Conservation (phyloP, 2,888 invertebrate genomes). For the Phytoseiulus persimilis region DNA sequence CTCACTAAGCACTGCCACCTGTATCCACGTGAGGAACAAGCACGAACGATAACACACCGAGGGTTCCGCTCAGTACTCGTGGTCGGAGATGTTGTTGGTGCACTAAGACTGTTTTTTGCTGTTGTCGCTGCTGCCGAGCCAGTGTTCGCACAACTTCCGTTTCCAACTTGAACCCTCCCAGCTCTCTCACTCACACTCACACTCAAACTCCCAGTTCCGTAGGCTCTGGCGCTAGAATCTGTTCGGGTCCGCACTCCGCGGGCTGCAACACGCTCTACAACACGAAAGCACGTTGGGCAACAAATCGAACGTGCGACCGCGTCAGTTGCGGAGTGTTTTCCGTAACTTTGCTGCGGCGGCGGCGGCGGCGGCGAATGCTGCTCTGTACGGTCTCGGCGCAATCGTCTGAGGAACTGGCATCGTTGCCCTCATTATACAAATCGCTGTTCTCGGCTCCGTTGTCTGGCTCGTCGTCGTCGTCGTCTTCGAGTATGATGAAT, state of each 20-base stretch:
- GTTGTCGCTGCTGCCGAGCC: background rate
- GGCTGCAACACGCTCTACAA: background rate
- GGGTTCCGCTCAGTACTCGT: constrained; percentile 49
- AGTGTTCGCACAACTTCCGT: background rate
- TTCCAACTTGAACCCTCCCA: background rate
- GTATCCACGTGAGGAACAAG: background rate
- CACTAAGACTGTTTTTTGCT: constrained; percentile 41
- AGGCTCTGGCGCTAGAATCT: background rate
- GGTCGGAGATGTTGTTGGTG: constrained; percentile 45
- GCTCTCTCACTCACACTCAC: background rate
- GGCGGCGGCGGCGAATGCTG: background rate
- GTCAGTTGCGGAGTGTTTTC: background rate
- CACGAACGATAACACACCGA: background rate
- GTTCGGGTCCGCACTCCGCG: background rate
- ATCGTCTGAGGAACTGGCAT: background rate
- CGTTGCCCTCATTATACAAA: no score
- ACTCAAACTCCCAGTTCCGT: background rate
- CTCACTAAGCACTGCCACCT: background rate
- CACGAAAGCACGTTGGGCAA: constrained; percentile 5
- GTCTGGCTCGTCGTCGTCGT: background rate
- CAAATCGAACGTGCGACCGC: background rate
- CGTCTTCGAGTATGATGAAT: background rate
- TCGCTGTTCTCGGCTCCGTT: background rate
- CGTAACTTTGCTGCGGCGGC: background rate
- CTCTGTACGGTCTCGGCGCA: background rate